Evolutionary conservation across 1,140 invertebrate genomes (phyloP), one percentile per base, ranked within the genome.

Genomic region (Solen grandis): DNA sequence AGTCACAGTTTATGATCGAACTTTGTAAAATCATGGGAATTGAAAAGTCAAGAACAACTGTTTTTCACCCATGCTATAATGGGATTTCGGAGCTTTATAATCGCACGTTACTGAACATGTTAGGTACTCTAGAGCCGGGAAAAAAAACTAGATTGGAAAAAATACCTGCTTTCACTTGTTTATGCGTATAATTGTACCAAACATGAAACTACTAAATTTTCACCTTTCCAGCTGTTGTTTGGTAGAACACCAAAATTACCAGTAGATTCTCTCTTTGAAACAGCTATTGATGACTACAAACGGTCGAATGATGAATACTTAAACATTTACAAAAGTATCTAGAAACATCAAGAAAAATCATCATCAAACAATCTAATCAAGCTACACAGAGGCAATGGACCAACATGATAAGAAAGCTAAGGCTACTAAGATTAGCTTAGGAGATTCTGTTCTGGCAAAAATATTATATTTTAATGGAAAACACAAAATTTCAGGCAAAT

Each of bases 141-240:
- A 8, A 27, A 77, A 5, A 77, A 77, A 55, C 10, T 2, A 41
- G 31, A 54, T 35, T 66, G 60, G 74, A 77, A 52, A 2, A 38
- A 50, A 5, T 66, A 65, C 38, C 25, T 76, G 5, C 10, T 5
- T 5, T 31, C 57, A 33, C 41, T 76, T 25, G 73, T 76, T 13
- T 65, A 27, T 66, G 10, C 36, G 13, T 76, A 76, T 36, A 76
- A 76, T 66, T 4, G 13, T 19, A 75, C 31, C 13, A 41, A 29
- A n/a, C 73, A 75, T 35, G 55, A 60, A n/a, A 19, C 73, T 3
- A 75, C 73, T n/a, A n/a, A n/a, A n/a, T n/a, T n/a, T n/a, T n/a
- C n/a, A n/a, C n/a, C n/a, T n/a, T n/a, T n/a, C n/a, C 4, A 74
- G 41, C 25, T 74, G n/a, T 38, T 74, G 70, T 74, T 60, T 54